phyloP scores from a whole-genome alignment of 2,113 vertebrate genomes.

The Plecturocebus donacophilus region DNA sequence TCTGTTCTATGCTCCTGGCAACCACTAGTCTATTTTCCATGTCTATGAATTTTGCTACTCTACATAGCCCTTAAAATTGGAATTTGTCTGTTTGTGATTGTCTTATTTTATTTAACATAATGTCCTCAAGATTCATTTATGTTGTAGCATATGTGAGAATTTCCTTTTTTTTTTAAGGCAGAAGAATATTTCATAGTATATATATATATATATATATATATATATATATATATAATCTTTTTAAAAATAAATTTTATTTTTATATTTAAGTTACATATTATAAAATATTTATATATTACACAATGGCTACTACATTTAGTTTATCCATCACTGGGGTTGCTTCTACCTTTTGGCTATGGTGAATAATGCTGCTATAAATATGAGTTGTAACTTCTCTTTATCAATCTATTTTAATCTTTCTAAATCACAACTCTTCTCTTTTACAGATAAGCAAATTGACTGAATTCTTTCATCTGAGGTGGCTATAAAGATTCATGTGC shows the following conservation, averaged over 20 bases:
- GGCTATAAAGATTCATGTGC: neutral
- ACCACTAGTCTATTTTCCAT: neutral
- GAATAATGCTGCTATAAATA: neutral
- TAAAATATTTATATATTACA: neutral
- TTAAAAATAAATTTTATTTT: neutral
- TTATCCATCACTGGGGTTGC: neutral
- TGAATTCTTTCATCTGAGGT: neutral
- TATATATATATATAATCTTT: too few species aligned
- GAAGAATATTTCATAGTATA: neutral
- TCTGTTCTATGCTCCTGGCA: fast-evolving
- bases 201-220: neutral
- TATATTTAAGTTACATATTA: neutral
- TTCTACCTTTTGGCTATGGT: neutral
- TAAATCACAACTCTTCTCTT: neutral
- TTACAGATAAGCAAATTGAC: neutral
- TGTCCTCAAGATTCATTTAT: neutral
- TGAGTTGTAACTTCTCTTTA: neutral
- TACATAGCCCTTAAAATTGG: neutral
- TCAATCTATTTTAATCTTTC: neutral
- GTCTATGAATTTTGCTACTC: neutral
- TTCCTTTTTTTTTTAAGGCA: neutral
- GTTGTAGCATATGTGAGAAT: neutral
- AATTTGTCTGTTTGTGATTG: neutral
- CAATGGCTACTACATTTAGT: neutral
- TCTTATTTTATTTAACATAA: neutral